Evolutionary conservation across 2,888 invertebrate species (phyloP).

Genomic region (Caenorhabditis panamensis): DNA sequence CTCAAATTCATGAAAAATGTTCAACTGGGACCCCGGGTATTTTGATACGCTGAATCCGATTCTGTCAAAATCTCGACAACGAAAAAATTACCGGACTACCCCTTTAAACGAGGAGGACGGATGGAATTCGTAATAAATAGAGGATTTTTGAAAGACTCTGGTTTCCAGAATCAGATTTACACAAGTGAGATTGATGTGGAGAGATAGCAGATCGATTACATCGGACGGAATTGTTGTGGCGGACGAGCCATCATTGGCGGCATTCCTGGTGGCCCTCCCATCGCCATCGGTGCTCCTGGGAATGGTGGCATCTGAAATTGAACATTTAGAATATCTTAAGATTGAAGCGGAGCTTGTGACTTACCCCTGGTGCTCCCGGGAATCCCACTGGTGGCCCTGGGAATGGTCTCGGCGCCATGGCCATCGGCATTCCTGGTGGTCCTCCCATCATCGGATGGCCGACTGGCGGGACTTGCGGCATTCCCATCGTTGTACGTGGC

Average conservation of each 20-base stretch:
- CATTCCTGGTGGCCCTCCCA: conserved; percentile 53
- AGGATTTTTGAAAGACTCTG: background rate
- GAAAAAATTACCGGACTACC: no score
- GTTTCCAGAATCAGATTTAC: background rate
- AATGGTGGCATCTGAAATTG: conserved; percentile 42
- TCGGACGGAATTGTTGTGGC: conserved; percentile 56
- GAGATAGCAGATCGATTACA: conserved; percentile 16
- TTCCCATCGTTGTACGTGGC: conserved; percentile 64
- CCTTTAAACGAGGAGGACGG: no score
- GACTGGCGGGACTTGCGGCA: conserved; percentile 54
- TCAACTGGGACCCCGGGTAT: no score
- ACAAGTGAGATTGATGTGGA: conserved; percentile 27
- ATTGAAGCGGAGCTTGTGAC: conserved; percentile 10
- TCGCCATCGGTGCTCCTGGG: conserved; percentile 58
- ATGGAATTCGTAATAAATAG: background rate
- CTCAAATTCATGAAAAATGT: no score
- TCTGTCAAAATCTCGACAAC: no score
- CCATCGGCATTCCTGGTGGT: conserved; percentile 58
- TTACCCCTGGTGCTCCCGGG: conserved; percentile 58
- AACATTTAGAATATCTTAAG: background rate
- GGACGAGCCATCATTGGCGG: conserved; percentile 54
- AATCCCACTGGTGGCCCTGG: conserved; percentile 54
- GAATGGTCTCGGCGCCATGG: conserved; percentile 45
- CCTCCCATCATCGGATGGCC: conserved; percentile 58
- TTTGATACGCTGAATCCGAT: no score